Base-by-base conservation (phyloP, 2,888 invertebrate species). In the Drosophila stalkeri region DNA sequence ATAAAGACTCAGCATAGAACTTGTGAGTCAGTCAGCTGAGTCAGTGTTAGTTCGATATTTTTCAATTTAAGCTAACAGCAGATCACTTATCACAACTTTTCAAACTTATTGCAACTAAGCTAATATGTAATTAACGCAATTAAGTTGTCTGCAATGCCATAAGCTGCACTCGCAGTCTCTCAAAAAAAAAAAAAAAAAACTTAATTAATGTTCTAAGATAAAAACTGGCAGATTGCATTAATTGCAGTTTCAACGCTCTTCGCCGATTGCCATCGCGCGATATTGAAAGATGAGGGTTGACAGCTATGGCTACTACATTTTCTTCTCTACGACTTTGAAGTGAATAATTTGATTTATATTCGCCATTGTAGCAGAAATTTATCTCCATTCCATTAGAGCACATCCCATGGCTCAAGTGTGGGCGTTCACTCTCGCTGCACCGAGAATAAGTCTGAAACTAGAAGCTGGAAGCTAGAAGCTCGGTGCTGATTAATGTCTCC, bases 131-230 rank as follows among this genome's bases (percentile, higher is more conserved):
- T 90, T 89, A 88, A 57, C 37, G 88, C 77, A 85, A 87, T 85
- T 88, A 90, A 85, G 69, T 70, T 82, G 90, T 87, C 87, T 56
- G 41, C 71, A 35, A 64, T 60, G 65, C 67, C 63, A 66, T 70
- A 59, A 67, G 60, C 54, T 54, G 66, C 82, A 75, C 60, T 67
- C 66, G 46, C 54, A 49, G 74, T 77, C 77, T 62, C 61, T 74
- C 70, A 69, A 77, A 62, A 79, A 72, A 79, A n/a, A 69, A 77
- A 62, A 79, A 72, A 75, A 46, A 3, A 12, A 46, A 89, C 75
- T 65, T 82, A 74, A 85, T 88, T 88, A 87, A 88, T 90, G 85
- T 86, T 72, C 77, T 61, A 59, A 90, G 90, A 86, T 86, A 77
- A 74, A 51, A 67, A 59, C 64, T 39, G 60, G 47, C 52, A 64